phyloP scores from a whole-genome alignment of 1,140 invertebrate species.

The Drosophila nigrodunni region DNA sequence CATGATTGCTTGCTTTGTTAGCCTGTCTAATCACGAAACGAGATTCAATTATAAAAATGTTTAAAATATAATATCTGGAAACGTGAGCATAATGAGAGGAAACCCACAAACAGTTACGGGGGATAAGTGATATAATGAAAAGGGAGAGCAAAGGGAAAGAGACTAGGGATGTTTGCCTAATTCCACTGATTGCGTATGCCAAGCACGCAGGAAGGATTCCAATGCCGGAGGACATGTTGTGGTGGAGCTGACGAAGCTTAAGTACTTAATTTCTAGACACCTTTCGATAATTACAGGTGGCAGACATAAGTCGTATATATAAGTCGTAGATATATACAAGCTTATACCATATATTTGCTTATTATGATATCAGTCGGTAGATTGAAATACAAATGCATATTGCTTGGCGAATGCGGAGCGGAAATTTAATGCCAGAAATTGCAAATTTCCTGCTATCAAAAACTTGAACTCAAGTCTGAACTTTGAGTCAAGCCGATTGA shows the following conservation, averaged over 20 bases:
- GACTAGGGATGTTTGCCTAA: conserved; percentile 20
- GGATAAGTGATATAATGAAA: not conserved
- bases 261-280: conserved; percentile 35
- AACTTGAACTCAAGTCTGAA: conserved; percentile 39
- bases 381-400: conserved; percentile 30
- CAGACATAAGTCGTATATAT: not conserved
- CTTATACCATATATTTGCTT: not conserved
- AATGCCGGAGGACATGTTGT: conserved; percentile 1
- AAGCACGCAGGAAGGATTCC: conserved; percentile 20
- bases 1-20: not conserved
- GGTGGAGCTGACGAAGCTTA: not conserved
- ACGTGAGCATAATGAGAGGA: not conserved
- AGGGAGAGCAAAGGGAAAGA: not conserved
- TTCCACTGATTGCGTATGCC: conserved; percentile 8
- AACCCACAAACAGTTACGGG: not conserved
- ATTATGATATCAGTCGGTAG: not conserved
- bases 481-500: not conserved
- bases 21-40: conserved; percentile 7
- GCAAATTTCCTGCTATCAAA: conserved; percentile 79
- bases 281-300: conserved; percentile 39
- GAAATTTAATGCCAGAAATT: conserved; percentile 81
- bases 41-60: conserved; percentile 40
- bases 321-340: no score
- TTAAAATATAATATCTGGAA: conserved; percentile 29
- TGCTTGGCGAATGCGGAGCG: conserved; percentile 50